phyloP scores from a whole-genome alignment of 64 coral and sea anemone species.

The Hydrozoanthus tunicans region DNA sequence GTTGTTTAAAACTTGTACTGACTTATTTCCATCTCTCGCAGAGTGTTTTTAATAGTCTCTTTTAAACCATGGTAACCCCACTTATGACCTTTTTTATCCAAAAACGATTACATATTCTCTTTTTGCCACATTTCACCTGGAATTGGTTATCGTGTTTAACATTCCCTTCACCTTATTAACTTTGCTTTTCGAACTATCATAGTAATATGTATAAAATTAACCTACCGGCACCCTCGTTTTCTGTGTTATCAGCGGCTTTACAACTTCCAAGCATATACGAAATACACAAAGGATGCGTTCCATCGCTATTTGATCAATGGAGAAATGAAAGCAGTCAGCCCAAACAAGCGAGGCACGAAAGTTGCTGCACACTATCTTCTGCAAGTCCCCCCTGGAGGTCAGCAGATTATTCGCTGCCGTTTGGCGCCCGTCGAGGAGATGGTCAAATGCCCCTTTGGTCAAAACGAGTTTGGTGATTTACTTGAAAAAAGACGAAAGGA shows the following conservation, averaged over 20 bases:
- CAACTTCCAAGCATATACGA: constrained; percentile 66
- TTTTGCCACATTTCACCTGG: background rate
- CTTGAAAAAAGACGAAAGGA: constrained; percentile 77
- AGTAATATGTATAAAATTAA: background rate
- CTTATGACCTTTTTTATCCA: background rate
- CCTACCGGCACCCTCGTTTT: background rate
- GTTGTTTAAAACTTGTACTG: too few relatives aligned
- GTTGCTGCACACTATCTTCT: constrained; percentile 80
- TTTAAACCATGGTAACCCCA: background rate
- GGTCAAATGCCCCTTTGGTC: constrained; percentile 66
- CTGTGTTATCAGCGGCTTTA: constrained; percentile 62
- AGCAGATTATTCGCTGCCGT: constrained; percentile 71
- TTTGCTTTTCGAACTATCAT: too few relatives aligned
- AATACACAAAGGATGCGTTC: constrained; percentile 98
- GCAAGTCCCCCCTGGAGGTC: constrained; percentile 65
- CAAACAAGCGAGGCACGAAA: constrained; percentile 86
- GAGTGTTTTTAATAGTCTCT: too few relatives aligned
- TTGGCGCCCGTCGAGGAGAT: constrained; percentile 64
- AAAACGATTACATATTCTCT: background rate
- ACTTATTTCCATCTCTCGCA: too few relatives aligned
- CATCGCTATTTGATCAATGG: constrained; percentile 88
- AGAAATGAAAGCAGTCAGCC: constrained; percentile 83
- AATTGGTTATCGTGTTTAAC: too few relatives aligned
- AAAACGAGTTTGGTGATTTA: constrained; percentile 79
- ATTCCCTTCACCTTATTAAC: too few relatives aligned